Evolutionary conservation across 2,113 vertebrate species (phyloP), one percentile per base, ranked within the genome.

Genomic region (Larimichthys crocea): DNA sequence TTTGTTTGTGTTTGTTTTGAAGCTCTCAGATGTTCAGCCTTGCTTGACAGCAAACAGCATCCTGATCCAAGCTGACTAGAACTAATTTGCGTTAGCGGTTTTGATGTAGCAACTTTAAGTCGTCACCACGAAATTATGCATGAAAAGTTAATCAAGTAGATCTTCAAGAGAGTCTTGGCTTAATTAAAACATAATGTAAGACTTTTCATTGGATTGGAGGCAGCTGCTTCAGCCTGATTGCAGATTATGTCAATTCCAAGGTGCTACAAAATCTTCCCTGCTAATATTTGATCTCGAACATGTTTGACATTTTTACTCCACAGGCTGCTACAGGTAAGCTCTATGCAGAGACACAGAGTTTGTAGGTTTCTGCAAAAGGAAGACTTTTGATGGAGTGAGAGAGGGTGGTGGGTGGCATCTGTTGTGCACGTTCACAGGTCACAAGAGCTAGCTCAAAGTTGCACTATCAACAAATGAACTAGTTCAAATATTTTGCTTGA

Each of bases 31-130:
- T 55, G 56, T 49, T 85, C 65, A 72, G 55, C 29, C 44, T 55
- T 4, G 42, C 76, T 24, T 81, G 73, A 69, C 76, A 46, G 49
- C 59, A 79, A 82, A 66, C 62, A n/a, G 56, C 68, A 55, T 53
- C 44, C 17, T 35, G 29, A 77, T 77, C 48, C 5, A 35, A 70
- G 50, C 29, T 16, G 52, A 63, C 59, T 20, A 17, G 3, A 74
- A 70, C 68, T 69, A 72, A 68, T 74, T 55, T 46, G 52, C 29
- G 6, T 68, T 15, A 66, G 40, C 5, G 19, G n/a, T 59, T 40
- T 79, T 63, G 26, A 78, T 46, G 49, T 14, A 19, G 15, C 44
- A 40, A 53, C 65, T 73, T 73, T 5, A 49, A 63, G 24, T 74
- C 1, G 1, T 10, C 2, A 8, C n/a, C 17, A 14, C 40, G 46